Evolutionary conservation across 2,797 vertebrate species (phyloP), one percentile per base, ranked within the genome.

Genomic region (Pangasius djambal): DNA sequence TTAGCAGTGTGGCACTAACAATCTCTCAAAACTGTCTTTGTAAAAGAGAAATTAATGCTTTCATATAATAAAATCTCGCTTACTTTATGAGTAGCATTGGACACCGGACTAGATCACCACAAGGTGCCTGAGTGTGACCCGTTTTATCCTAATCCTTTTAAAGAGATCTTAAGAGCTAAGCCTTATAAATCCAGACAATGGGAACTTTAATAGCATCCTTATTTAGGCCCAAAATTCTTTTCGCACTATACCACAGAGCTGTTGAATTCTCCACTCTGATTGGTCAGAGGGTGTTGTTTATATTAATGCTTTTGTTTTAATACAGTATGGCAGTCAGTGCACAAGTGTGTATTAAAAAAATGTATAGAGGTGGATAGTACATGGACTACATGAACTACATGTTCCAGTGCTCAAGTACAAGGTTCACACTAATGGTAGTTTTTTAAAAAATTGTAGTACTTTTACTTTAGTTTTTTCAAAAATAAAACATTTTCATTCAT

Each of bases 91-190:
- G 70, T 52, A n/a, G 44, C 8, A 52, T n/a, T 37, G 63, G 63
- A 85, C 61, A 69, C 55, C 59, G 6, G 15, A 79, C n/a, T 34
- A 22, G 65, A 31, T 85, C 65, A n/a, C 37, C 12, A 40, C 18
- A 37, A 52, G 52, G 18, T 12, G 31, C 78, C 52, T 12, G 31
- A 44, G 22, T 63, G 25, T 2, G 9, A 61, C 34, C 12, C 4
- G 22, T 83, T 83, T 37, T 69, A 40, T 84, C 22, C 28, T 87
- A 79, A 88, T 91, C 83, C 88, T 81, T 88, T 89, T 85, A 89
- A 92, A 89, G 37, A 77, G 79, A 74, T 78, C 85, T 55, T 78
- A 40, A 40, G 31, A 59, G 31, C 78, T 25, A 37, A 59, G 78
- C 78, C 55, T 59, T 59, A 15, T 40, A 40, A 59, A 90, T 52